A percentile compares a stretch with the other conserved stretches of the same genome.
phyloP scores from a whole-genome alignment of 37 sponge, comb jelly and placozoan genomes.

The Corticium candelabrum region DNA sequence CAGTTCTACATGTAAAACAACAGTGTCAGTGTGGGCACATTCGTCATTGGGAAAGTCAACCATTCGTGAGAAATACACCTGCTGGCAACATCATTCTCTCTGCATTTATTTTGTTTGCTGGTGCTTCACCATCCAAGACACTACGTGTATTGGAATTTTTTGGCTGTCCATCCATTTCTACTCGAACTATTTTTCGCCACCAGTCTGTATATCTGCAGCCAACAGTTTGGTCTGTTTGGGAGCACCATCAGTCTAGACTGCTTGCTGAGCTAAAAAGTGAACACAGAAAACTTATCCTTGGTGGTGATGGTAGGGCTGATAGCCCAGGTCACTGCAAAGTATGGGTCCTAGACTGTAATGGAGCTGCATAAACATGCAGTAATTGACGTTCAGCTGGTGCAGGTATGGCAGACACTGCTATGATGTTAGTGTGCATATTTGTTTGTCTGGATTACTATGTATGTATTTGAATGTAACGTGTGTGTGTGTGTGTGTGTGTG shows the following conservation, averaged over 20 bases:
- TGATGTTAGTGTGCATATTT: no score
- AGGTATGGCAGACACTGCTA: no score
- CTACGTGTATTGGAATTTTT: neutral
- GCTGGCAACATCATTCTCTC: conserved; percentile 33
- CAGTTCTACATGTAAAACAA: conserved; percentile 16
- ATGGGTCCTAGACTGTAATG: conserved; percentile 21
- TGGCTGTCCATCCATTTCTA: neutral
- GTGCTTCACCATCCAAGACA: neutral
- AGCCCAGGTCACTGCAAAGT: conserved; percentile 25
- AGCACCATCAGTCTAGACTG: neutral
- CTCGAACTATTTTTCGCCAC: conserved; percentile 6
- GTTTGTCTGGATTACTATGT: no score
- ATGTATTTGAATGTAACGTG: no score
- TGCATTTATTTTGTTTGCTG: conserved; percentile 19
- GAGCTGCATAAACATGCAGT: neutral
- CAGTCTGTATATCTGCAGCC: conserved; percentile 9
- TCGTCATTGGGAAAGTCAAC: conserved; percentile 30
- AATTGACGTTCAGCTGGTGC: conserved; percentile 1
- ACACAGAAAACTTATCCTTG: neutral
- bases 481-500: no score
- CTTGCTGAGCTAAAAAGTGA: neutral
- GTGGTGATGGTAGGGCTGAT: conserved; percentile 17
- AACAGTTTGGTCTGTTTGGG: conserved; percentile 6
- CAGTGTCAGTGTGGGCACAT: conserved; percentile 9
- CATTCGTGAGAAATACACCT: conserved; percentile 10